These are phyloP conservation scores for Drosophila mulleri DNA, from an alignment of 2,888 invertebrate genomes.

Conservation along the genomic window DNA sequence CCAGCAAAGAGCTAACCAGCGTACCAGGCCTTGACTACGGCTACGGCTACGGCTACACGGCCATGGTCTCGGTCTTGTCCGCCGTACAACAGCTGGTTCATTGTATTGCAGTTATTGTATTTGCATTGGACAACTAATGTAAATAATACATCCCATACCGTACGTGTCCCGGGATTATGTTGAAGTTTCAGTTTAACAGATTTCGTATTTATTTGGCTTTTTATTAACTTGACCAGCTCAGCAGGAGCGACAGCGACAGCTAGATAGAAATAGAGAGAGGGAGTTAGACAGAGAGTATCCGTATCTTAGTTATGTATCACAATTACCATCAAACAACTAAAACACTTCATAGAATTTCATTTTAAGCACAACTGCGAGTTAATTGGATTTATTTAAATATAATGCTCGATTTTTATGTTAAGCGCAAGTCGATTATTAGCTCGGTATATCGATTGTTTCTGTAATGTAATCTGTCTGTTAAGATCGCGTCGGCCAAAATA, in stretches of 20 bases:
- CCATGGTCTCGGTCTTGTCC: not conserved
- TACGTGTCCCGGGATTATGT: constrained; percentile 51
- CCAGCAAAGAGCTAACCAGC: constrained; percentile 14
- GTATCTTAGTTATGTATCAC: not conserved
- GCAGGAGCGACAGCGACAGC: not conserved
- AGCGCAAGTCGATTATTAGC: no score
- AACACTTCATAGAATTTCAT: not conserved
- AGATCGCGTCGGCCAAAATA: no score
- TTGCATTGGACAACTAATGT: constrained; percentile 63
- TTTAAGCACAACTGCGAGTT: no score
- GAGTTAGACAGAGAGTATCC: not conserved
- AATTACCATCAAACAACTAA: not conserved
- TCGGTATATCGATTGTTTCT: no score
- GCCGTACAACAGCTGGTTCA: constrained; percentile 17
- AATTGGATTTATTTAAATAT: no score
- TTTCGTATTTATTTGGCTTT: constrained; percentile 42
- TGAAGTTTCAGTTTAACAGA: constrained; percentile 43
- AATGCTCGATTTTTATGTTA: no score
- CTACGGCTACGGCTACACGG: not conserved
- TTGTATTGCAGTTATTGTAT: constrained; percentile 58
- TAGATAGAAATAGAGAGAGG: not conserved
- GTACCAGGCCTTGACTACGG: not conserved
- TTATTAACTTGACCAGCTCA: constrained; percentile 33
- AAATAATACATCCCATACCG: constrained; percentile 54
- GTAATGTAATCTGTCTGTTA: no score